A percentile compares a stretch with the other conserved stretches of the same genome.
Conservation (phyloP, 2,113 vertebrate species). For the Anser cygnoides region DNA sequence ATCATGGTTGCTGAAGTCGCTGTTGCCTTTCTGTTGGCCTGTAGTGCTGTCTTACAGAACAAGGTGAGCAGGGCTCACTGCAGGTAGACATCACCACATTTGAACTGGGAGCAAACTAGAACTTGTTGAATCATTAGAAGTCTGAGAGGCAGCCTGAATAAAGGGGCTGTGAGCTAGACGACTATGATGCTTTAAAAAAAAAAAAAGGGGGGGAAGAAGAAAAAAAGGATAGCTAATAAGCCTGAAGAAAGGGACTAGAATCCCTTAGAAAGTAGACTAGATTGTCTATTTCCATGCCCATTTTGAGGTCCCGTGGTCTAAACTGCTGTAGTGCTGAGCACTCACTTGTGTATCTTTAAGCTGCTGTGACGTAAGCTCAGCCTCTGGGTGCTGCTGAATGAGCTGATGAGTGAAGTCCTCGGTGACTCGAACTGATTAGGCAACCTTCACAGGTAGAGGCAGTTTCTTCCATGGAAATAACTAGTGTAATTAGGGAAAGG, state of each 20-base stretch:
- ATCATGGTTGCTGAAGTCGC: not conserved
- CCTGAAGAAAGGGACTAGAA: not conserved
- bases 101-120: not conserved
- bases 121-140: not conserved
- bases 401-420: not conserved
- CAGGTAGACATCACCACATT: not conserved
- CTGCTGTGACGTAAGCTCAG: not conserved
- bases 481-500: not conserved
- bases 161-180: not conserved
- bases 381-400: not conserved
- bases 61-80: not conserved
- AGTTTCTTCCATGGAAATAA: not conserved
- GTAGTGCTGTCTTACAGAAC: not conserved
- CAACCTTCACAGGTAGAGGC: not conserved
- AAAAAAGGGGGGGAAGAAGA: not conserved
- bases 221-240: not conserved
- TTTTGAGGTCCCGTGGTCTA: not conserved
- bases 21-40: not conserved
- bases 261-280: no score
- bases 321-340: not conserved
- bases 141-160: not conserved
- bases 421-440: not conserved
- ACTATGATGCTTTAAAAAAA: not conserved
- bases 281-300: accelerated
- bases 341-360: not conserved